Conservation (phyloP, 2,797 vertebrate genomes). For the Mareca penelope region DNA sequence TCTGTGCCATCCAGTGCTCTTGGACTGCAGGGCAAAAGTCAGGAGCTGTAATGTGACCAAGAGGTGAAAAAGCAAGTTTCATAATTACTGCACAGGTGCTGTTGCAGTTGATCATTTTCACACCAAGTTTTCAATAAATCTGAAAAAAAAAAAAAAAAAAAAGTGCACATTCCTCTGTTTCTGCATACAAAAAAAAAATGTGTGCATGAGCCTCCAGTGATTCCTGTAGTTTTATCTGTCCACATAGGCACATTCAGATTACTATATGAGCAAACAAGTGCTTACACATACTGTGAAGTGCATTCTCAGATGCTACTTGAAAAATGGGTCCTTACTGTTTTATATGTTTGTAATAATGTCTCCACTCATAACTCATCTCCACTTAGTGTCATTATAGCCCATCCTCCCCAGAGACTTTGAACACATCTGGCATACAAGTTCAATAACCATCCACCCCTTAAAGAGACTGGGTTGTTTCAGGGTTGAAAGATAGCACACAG, state of each 20-base stretch:
- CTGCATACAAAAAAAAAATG: not conserved
- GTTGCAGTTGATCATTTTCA: constrained; percentile 55
- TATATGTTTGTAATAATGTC: constrained; percentile 5
- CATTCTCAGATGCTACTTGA: not conserved
- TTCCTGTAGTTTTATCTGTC: not conserved
- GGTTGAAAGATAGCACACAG: not conserved
- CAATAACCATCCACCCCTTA: constrained; percentile 43
- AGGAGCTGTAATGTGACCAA: constrained; percentile 39
- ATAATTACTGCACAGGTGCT: constrained; percentile 58
- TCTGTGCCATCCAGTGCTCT: constrained; percentile 15
- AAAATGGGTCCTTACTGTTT: constrained; percentile 5
- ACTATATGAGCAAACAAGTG: not conserved
- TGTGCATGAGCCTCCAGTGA: not conserved
- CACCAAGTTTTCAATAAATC: constrained; percentile 34
- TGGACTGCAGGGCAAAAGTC: constrained; percentile 12
- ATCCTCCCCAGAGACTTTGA: constrained; percentile 47
- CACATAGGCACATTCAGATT: not conserved
- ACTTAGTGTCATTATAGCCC: constrained; percentile 42
- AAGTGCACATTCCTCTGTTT: not conserved
- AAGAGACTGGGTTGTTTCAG: not conserved
- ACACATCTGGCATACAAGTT: constrained; percentile 52
- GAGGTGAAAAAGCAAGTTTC: constrained; percentile 31
- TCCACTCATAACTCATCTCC: constrained; percentile 53
- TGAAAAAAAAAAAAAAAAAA: not conserved
- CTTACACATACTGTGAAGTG: not conserved